Evolutionary conservation across 2,888 invertebrate genomes (phyloP).

Genomic region (Herminia tarsipennalis): DNA sequence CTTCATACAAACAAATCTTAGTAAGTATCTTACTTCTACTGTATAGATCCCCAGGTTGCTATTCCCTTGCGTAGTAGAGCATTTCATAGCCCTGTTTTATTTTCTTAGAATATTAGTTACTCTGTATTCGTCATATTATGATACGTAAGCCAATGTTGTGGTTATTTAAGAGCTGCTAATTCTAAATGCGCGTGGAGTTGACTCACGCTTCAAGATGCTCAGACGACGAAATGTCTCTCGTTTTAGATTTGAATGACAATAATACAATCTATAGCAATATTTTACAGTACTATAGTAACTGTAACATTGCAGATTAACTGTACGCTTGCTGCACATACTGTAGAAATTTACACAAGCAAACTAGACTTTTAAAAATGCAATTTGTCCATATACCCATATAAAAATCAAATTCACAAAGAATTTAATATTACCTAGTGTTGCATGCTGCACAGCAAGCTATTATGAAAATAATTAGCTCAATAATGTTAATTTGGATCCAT

Average conservation of each 20-base stretch:
- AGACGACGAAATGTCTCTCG: constrained; percentile 14
- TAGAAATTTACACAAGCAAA: too few species aligned
- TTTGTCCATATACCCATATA: too few species aligned
- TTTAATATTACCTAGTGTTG: too few species aligned
- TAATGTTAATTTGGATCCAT: constrained; percentile 23
- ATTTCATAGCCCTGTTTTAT: neutral
- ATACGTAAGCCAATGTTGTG: constrained; percentile 12
- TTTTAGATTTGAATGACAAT: constrained; percentile 11
- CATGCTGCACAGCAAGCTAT: constrained; percentile 10
- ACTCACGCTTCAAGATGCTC: constrained; percentile 21
- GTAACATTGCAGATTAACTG: too few species aligned
- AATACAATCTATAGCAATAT: too few species aligned
- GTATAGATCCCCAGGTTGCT: neutral
- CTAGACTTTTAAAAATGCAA: too few species aligned
- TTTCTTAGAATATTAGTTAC: neutral
- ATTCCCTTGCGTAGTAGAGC: neutral
- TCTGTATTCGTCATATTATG: constrained; percentile 1
- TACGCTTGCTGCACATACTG: too few species aligned
- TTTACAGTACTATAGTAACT: too few species aligned
- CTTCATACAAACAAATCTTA: constrained; percentile 16
- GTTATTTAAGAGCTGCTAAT: constrained; percentile 21
- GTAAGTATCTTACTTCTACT: constrained; percentile 32
- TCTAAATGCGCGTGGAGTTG: constrained; percentile 9
- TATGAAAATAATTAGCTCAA: constrained; percentile 17
- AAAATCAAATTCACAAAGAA: too few species aligned